These are phyloP conservation scores for Crossocerus cetratus DNA, from an alignment of 2,888 invertebrate species.

Conservation along the genomic window DNA sequence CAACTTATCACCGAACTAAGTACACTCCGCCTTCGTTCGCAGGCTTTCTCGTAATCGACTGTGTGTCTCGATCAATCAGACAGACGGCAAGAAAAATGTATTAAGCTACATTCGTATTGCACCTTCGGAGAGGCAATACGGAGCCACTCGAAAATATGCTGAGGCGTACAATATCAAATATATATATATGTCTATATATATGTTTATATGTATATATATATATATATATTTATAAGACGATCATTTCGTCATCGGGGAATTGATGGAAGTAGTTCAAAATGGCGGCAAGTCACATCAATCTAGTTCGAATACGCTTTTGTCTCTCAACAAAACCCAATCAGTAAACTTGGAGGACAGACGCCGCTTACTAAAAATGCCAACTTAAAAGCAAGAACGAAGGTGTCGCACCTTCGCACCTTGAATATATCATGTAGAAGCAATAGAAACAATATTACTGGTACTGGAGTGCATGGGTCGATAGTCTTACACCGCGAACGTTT, in stretches of 20 bases:
- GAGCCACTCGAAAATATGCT: slow-evolving; percentile 52
- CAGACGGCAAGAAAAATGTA: slow-evolving; percentile 57
- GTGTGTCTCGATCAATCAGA: slow-evolving; percentile 11
- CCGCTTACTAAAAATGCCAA: slow-evolving; percentile 56
- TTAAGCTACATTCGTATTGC: slow-evolving; percentile 16
- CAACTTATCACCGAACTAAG: slow-evolving; percentile 62
- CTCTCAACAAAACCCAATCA: slow-evolving; percentile 51
- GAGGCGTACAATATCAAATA: slow-evolving; percentile 35
- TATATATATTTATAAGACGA: slow-evolving; percentile 20
- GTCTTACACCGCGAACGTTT: neutral
- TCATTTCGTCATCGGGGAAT: slow-evolving; percentile 66
- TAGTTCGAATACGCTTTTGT: slow-evolving; percentile 55
- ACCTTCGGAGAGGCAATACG: slow-evolving; percentile 58
- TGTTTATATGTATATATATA: slow-evolving; percentile 31
- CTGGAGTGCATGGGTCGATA: slow-evolving; percentile 16
- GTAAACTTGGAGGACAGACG: slow-evolving; percentile 63
- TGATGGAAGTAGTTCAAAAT: slow-evolving; percentile 77
- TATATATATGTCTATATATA: slow-evolving; percentile 29
- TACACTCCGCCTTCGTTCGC: slow-evolving; percentile 16
- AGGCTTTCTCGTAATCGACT: slow-evolving; percentile 46
- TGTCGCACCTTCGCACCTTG: slow-evolving; percentile 36
- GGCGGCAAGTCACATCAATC: slow-evolving; percentile 72
- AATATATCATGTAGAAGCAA: slow-evolving; percentile 57
- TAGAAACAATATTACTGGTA: slow-evolving; percentile 48
- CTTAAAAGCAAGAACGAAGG: slow-evolving; percentile 49